Evolutionary conservation across 1,140 invertebrate species (phyloP).

Genomic region (Pseudomyrmex flavicornis): DNA sequence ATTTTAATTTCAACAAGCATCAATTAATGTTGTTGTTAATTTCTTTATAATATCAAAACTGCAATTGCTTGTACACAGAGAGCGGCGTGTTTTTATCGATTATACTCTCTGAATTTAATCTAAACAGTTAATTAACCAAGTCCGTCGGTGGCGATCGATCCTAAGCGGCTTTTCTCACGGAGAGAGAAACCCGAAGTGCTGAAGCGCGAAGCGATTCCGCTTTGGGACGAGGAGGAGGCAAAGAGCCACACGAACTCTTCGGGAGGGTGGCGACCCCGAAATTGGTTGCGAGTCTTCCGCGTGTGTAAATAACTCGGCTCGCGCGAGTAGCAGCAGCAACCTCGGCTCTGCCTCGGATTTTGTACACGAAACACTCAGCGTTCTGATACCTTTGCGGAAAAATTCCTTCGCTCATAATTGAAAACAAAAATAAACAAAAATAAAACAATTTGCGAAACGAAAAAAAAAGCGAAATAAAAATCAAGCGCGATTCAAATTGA

Average conservation of each 20-base stretch:
- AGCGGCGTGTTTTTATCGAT: slow-evolving; percentile 41
- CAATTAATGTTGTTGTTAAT: too few species aligned
- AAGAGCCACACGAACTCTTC: neutral
- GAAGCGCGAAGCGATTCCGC: slow-evolving; percentile 32
- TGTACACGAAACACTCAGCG: too few species aligned
- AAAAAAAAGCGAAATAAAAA: too few species aligned
- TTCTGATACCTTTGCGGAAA: too few species aligned
- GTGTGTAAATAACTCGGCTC: slow-evolving; percentile 39
- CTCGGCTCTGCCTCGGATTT: neutral
- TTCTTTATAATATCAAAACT: too few species aligned
- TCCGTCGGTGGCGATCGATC: slow-evolving; percentile 42
- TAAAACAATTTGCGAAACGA: neutral
- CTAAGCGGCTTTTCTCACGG: slow-evolving; percentile 46
- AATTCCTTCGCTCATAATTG: too few species aligned
- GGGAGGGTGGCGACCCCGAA: neutral
- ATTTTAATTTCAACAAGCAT: too few species aligned
- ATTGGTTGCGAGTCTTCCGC: slow-evolving; percentile 38
- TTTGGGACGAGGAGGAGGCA: slow-evolving; percentile 4
- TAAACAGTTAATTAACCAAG: slow-evolving; percentile 53
- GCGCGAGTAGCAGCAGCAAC: neutral
- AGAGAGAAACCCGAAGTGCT: slow-evolving; percentile 19
- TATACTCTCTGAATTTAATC: slow-evolving; percentile 37
- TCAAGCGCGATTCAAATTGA: neutral
- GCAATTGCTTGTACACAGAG: neutral
- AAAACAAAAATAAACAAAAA: neutral